Base-by-base conservation (phyloP, 2,797 vertebrate genomes). In the Microctenopoma stevenorrisi region DNA sequence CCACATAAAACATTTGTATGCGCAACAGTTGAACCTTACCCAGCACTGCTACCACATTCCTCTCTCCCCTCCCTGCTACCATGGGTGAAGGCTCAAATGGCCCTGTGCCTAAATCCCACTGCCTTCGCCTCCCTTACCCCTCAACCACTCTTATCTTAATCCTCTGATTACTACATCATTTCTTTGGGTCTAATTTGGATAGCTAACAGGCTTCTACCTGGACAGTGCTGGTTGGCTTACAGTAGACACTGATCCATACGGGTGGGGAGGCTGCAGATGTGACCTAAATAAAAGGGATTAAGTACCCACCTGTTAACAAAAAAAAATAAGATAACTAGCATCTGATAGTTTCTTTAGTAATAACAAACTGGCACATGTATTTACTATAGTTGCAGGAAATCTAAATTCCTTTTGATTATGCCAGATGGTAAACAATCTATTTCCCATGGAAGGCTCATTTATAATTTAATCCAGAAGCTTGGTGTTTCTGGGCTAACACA, bases 401-500 rank as follows among this genome's bases (percentile, higher is more conserved):
- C 68, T 71, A 79, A 58, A 88, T 72, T 78, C 65, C 54, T 55
- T 78, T 60, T 78, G 82, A 89, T 83, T 82, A 86, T 85, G 70
- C 76, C 7, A 68, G 55, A 67, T 62, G 82, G 79, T 81, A 76
- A 89, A 81, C 77, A 78, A 80, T 74, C 69, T 44, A 72, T 85
- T 89, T 88, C 89, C 89, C 82, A 90, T 84, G 79, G 88, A 88
- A 89, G 81, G 72, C 85, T 93, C 91, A 92, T 94, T 89, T 92
- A 93, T 94, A 91, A 94, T 94, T 94, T 89, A 93, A 91, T 83
- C 82, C 78, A 79, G 74, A 77, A 87, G 83, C 79, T 82, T 55
- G 73, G 85, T 86, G 90, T 89, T 86, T 89, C 88, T 86, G 85
- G 83, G 86, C 85, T 89, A 85, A 86, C 87, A 86, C 84, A 87